Conservation (phyloP, 1,140 invertebrate genomes). For the Drosophila parabipectinata region DNA sequence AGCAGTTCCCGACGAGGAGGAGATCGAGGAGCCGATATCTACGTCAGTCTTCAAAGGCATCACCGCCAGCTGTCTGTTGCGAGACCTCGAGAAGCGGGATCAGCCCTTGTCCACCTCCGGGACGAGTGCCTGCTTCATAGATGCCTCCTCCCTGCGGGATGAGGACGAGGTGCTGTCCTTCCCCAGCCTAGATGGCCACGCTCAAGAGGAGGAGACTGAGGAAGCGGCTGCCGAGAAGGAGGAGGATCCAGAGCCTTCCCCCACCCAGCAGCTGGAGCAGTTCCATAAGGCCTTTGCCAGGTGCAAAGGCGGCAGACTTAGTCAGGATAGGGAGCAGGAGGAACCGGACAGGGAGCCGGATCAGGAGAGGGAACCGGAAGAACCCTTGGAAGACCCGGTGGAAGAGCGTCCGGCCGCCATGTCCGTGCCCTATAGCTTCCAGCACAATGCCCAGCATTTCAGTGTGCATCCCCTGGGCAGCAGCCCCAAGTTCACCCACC, state of each 20-base stretch:
- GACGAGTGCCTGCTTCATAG: conserved; percentile 87
- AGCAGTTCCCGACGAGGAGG: conserved; percentile 3
- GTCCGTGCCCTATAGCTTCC: conserved; percentile 76
- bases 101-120: conserved; percentile 68
- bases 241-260: conserved; percentile 46
- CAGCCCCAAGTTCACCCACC: conserved; percentile 67
- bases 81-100: conserved; percentile 72
- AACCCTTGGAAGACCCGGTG: neutral
- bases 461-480: conserved; percentile 84
- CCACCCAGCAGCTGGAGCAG: conserved; percentile 72
- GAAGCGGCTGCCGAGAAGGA: conserved; percentile 7
- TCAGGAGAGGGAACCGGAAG: conserved; percentile 11
- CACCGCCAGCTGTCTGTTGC: conserved; percentile 66
- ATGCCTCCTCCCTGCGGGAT: conserved; percentile 89
- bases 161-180: conserved; percentile 85
- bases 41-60: conserved; percentile 51
- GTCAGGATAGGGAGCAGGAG: conserved; percentile 25
- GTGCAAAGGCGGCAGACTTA: conserved; percentile 57
- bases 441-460: conserved; percentile 86
- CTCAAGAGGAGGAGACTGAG: conserved; percentile 30
- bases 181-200: conserved; percentile 61
- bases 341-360: conserved; percentile 33
- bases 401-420: conserved; percentile 56
- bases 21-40: conserved; percentile 14
- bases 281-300: conserved; percentile 81